These are phyloP conservation scores for Anthonomus grandis DNA, from an alignment of 1,140 invertebrate species.

Conservation along the genomic window DNA sequence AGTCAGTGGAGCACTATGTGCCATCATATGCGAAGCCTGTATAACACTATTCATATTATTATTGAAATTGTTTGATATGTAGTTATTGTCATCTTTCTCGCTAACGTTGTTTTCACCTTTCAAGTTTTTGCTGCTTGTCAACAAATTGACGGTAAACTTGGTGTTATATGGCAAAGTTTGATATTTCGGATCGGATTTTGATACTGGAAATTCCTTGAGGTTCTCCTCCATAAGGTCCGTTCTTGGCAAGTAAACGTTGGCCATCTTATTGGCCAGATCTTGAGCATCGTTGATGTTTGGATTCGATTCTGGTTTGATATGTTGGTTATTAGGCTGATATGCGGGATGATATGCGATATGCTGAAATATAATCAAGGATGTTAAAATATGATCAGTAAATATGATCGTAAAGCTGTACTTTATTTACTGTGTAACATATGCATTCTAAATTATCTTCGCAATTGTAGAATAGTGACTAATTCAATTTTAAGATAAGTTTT, in stretches of 20 bases:
- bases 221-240: conserved; percentile 42
- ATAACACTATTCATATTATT: conserved; percentile 31
- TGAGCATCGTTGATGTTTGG: conserved; percentile 30
- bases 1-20: conserved; percentile 63
- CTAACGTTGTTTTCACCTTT: conserved; percentile 37
- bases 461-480: too few species aligned
- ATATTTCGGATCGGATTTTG: conserved; percentile 89
- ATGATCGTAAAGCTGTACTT: too few species aligned
- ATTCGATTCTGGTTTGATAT: conserved; percentile 44
- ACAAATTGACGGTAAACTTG: conserved; percentile 68
- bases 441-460: too few species aligned
- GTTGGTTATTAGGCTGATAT: conserved; percentile 42
- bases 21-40: conserved; percentile 54
- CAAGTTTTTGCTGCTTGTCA: conserved; percentile 46
- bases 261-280: conserved; percentile 36
- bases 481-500: too few species aligned
- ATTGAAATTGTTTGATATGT: conserved; percentile 37
- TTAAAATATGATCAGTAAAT: too few species aligned
- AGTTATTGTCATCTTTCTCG: conserved; percentile 41
- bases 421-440: too few species aligned
- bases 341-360: conserved; percentile 43
- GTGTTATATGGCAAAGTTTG: conserved; percentile 89
- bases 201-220: conserved; percentile 54
- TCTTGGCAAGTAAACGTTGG: conserved; percentile 26
- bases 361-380: too few species aligned